Evolutionary conservation across 2,113 vertebrate genomes (phyloP).

Genomic region (Petrocephalus zakoni): DNA sequence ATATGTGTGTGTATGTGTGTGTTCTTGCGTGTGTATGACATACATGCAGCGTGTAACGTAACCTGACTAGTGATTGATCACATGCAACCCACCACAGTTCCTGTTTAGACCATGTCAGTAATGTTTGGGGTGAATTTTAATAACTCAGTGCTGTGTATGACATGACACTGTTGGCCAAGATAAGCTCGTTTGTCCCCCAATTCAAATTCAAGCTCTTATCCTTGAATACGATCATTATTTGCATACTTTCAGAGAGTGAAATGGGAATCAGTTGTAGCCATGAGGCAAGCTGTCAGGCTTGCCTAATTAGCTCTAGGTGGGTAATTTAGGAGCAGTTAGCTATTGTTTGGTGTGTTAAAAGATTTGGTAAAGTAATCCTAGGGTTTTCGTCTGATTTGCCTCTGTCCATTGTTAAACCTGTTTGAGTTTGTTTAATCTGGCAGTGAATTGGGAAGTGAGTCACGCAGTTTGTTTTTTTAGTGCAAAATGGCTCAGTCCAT

Average conservation of each 20-base stretch:
- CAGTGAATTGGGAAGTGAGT: conserved; percentile 12
- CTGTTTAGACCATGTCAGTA: not conserved
- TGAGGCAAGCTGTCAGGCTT: not conserved
- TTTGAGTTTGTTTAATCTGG: not conserved
- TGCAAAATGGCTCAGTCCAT: conserved; percentile 94
- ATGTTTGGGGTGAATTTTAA: not conserved
- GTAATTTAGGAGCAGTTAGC: not conserved
- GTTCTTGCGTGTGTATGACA: not conserved
- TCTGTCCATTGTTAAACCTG: not conserved
- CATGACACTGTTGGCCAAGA: not conserved
- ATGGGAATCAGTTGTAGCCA: not conserved
- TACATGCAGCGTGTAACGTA: not conserved
- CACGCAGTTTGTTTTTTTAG: conserved; percentile 58
- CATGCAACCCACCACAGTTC: not conserved
- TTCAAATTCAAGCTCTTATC: not conserved
- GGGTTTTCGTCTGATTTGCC: too few species aligned
- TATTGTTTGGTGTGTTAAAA: not conserved
- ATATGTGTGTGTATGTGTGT: not conserved
- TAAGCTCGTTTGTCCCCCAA: not conserved
- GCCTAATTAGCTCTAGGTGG: not conserved
- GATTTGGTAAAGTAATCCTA: not conserved
- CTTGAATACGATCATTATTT: not conserved
- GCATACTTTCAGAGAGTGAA: not conserved
- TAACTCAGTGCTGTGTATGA: not conserved
- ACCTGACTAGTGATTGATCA: not conserved